Base-by-base conservation (phyloP, 2,113 vertebrate genomes). In the Oryzias melastigma region DNA sequence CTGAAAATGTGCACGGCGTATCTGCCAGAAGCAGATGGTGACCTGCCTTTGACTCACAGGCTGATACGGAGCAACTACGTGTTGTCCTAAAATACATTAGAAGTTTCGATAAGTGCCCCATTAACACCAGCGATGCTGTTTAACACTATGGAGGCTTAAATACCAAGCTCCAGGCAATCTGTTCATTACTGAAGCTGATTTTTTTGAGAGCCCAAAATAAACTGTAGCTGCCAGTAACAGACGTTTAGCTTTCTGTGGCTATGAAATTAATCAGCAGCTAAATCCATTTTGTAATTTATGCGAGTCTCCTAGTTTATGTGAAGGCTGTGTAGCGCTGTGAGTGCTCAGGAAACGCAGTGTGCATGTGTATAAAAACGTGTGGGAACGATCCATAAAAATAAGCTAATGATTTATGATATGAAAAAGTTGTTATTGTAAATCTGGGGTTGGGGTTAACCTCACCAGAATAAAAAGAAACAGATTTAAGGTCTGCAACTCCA, bases 191-290 rank as follows among this genome's bases (percentile, higher is more conserved):
- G 62, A 62, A 65, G 62, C 72, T 66, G 77, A 79, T 78, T 82
- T 69, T 82, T 69, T 65, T 5, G 46, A 74, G 62, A 80, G 78
- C 69, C 69, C 40, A 78, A 78, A 85, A 80, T 80, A 81, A 82
- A 82, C 77, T 81, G 79, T 81, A 74, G 82, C 78, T 82, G 79
- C 82, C 63, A 68, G 75, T 63, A 78, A 77, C 81, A 85, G 80
- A 79, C 70, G 72, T 86, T 82, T 43, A 77, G 64, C 63, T 74
- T 73, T 72, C 64, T 70, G 62, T 74, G 78, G 65, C 81, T 80
- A 78, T 63, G 73, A 77, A 85, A 65, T 74, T 62, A 81, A 81
- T 82, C 59, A 73, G 68, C 70, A 57, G 71, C 74, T 77, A 64
- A 68, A 81, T 78, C 66, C 40, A 71, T 83, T 75, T 80, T 58